A percentile compares a stretch with the other conserved stretches of the same genome.
phyloP scores from a whole-genome alignment of 2,113 vertebrate species.

The Podiceps cristatus region DNA sequence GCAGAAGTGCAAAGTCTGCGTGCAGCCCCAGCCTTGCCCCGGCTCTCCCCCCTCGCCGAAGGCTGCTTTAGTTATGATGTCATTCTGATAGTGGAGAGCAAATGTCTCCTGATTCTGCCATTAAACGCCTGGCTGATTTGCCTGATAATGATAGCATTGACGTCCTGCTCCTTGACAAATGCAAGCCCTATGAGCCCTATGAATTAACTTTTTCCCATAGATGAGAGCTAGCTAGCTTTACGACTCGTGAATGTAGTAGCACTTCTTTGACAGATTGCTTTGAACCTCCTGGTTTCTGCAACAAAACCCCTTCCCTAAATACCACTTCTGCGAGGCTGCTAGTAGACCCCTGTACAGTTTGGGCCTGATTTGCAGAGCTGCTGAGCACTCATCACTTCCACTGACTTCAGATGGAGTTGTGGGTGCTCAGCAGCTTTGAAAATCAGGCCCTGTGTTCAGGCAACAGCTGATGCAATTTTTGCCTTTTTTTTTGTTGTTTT shows the following conservation, averaged over 20 bases:
- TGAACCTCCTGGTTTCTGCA: neutral
- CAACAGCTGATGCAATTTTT: conserved; percentile 1
- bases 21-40: conserved; percentile 37
- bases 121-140: conserved; percentile 90
- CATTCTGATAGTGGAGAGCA: conserved; percentile 88
- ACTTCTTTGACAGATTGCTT: conserved; percentile 31
- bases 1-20: conserved; percentile 27
- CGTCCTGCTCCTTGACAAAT: conserved; percentile 83
- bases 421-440: conserved; percentile 30
- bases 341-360: neutral
- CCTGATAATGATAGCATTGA: conserved; percentile 87
- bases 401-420: conserved; percentile 26
- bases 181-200: conserved; percentile 76
- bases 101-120: conserved; percentile 91
- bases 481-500: neutral
- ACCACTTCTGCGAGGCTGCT: neutral
- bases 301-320: neutral
- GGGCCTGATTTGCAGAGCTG: conserved; percentile 29
- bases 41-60: conserved; percentile 73
- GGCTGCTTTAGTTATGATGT: conserved; percentile 91
- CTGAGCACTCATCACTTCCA: conserved; percentile 6
- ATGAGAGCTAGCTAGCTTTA: conserved; percentile 49
- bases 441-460: conserved; percentile 13
- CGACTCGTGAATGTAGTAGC: conserved; percentile 11
- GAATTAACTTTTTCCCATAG: conserved; percentile 78